Percentiles rank a stretch among this genome's conserved stretches.
phyloP scores from a whole-genome alignment of 2,797 vertebrate genomes.

The Holocentrus rufus region DNA sequence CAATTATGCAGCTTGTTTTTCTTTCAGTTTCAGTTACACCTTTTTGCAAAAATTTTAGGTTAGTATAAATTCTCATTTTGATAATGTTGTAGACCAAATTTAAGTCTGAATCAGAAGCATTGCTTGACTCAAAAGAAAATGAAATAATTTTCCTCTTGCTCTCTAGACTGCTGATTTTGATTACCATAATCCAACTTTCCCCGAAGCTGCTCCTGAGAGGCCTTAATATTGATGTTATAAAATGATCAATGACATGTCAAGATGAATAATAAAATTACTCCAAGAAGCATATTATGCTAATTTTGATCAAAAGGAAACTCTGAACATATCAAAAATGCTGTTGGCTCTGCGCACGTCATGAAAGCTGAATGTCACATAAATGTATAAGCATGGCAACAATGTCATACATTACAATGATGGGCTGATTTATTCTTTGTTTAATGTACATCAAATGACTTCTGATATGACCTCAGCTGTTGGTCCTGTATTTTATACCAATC shows the following conservation, averaged over 20 bases:
- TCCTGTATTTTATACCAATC: neutral
- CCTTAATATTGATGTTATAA: constrained; percentile 49
- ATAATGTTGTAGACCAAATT: neutral
- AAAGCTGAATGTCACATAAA: constrained; percentile 38
- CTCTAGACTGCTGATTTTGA: constrained; percentile 17
- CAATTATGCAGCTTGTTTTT: no score
- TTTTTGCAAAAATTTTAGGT: no score
- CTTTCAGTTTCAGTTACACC: no score
- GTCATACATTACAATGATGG: constrained; percentile 10
- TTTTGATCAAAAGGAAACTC: constrained; percentile 53
- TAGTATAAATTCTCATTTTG: neutral
- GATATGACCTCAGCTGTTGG: neutral
- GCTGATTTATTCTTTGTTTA: constrained; percentile 2
- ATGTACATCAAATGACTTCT: neutral
- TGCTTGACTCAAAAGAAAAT: neutral
- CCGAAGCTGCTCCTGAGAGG: constrained; percentile 17
- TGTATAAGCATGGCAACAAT: constrained; percentile 19
- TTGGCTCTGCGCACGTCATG: constrained; percentile 17
- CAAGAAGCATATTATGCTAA: constrained; percentile 57
- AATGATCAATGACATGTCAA: constrained; percentile 55
- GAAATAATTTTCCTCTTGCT: constrained; percentile 1
- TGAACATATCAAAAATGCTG: constrained; percentile 53
- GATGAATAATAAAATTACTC: constrained; percentile 49
- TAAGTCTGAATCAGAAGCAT: neutral
- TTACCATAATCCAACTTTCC: constrained; percentile 29